A percentile compares a stretch with the other conserved stretches of the same genome.
These are phyloP conservation scores for Cryptophagus acutangulus DNA, from an alignment of 2,888 invertebrate species.

Conservation along the genomic window DNA sequence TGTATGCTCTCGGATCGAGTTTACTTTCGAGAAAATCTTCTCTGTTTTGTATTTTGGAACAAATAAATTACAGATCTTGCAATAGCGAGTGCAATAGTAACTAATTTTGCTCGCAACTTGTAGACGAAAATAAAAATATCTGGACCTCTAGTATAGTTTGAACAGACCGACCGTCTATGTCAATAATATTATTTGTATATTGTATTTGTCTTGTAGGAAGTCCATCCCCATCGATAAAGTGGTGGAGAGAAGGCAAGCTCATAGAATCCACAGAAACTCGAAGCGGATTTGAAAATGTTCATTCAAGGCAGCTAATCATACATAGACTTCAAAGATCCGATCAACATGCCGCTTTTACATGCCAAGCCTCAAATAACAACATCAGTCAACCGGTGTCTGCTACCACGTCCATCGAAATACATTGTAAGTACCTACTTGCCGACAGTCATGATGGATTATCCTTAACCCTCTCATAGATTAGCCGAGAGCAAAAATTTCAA, in stretches of 20 bases:
- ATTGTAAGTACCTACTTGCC: slow-evolving; percentile 56
- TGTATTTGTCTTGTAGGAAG: slow-evolving; percentile 53
- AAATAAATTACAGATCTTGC: too few species aligned
- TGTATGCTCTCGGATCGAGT: too few species aligned
- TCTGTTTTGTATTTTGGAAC: too few species aligned
- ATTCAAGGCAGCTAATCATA: slow-evolving; percentile 58
- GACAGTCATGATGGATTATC: slow-evolving; percentile 18
- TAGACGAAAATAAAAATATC: too few species aligned
- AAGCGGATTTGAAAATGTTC: slow-evolving; percentile 50
- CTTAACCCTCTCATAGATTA: too few species aligned
- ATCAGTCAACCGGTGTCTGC: slow-evolving; percentile 64
- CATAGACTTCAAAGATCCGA: slow-evolving; percentile 62
- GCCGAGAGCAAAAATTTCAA: too few species aligned
- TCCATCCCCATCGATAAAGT: slow-evolving; percentile 67
- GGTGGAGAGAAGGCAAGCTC: slow-evolving; percentile 68
- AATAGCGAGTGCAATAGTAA: too few species aligned
- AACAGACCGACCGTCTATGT: not conserved
- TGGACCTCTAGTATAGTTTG: too few species aligned
- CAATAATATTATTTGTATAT: not conserved
- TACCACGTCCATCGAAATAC: slow-evolving; percentile 68
- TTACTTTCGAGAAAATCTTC: too few species aligned
- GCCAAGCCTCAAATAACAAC: slow-evolving; percentile 73
- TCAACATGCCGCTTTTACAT: slow-evolving; percentile 69
- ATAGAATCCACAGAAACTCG: slow-evolving; percentile 55
- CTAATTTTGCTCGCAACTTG: too few species aligned